Percentiles rank a stretch among this genome's conserved stretches.
These are phyloP conservation scores for Discoglossus pictus DNA, from an alignment of 2,797 vertebrate species.

Conservation along the genomic window DNA sequence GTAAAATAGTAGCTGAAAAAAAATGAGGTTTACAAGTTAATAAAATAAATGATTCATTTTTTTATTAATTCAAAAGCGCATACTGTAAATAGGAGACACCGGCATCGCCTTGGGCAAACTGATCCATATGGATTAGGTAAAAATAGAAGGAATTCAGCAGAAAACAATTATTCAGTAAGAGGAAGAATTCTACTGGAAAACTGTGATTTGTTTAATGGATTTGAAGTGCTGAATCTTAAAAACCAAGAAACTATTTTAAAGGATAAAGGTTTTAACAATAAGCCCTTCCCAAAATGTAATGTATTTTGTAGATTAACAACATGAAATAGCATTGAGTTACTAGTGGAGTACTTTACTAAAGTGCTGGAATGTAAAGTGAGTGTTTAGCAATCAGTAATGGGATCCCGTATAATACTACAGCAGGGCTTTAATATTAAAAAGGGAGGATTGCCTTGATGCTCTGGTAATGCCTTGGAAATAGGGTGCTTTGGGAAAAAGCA, in stretches of 20 bases:
- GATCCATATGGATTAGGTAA: too few relatives aligned
- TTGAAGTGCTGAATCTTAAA: slow-evolving; percentile 16
- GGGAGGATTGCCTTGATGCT: slow-evolving; percentile 1
- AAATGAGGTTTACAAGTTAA: too few relatives aligned
- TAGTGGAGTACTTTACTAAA: slow-evolving; percentile 12
- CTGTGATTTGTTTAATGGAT: slow-evolving; percentile 7
- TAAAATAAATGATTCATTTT: too few relatives aligned
- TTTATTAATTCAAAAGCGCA: too few relatives aligned
- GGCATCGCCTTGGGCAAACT: too few relatives aligned
- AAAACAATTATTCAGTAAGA: too few relatives aligned
- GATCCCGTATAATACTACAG: slow-evolving; percentile 19
- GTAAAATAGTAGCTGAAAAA: too few relatives aligned
- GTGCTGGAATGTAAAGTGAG: slow-evolving; percentile 22
- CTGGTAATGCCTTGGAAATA: slow-evolving; percentile 36
- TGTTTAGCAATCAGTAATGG: slow-evolving; percentile 33
- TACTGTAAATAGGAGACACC: too few relatives aligned
- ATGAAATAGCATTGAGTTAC: slow-evolving; percentile 24
- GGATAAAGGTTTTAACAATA: slow-evolving; percentile 46
- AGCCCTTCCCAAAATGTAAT: slow-evolving; percentile 34
- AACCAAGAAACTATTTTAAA: slow-evolving; percentile 39
- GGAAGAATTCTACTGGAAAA: too few relatives aligned
- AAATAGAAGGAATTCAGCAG: too few relatives aligned
- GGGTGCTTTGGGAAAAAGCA: slow-evolving; percentile 21
- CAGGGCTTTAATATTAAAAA: slow-evolving; percentile 13
- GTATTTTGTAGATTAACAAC: slow-evolving; percentile 44